Evolutionary conservation across 2,113 vertebrate genomes (phyloP), one percentile per base, ranked within the genome.

Genomic region (Saguinus imperator): DNA sequence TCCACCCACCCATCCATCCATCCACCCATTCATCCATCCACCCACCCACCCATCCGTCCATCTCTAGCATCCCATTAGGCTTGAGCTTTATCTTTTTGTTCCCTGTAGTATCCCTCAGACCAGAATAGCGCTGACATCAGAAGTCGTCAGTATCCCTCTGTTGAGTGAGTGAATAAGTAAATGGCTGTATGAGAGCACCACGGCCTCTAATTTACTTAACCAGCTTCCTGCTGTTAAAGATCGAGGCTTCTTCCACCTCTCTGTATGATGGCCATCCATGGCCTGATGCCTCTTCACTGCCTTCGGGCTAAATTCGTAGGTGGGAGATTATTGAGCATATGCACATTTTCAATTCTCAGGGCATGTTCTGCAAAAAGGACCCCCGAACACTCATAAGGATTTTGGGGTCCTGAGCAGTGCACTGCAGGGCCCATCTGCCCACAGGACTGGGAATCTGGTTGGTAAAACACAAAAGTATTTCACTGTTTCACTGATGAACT

Each of bases 401-500:
- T 58, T 64, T n/a, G 43, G 61, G 21, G 57, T 66, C 79, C 48
- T 20, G 27, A 32, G 23, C 27, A 5, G 29, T 13, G 8, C 16
- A 27, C 21, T 9, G 0, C 0, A 2, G 50, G 48, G 45, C 17
- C n/a, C 40, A 7, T 50, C 4, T 25, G 7, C 29, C 70, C 66
- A 16, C 8, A 11, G n/a, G n/a, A 43, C 84, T 13, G 45, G 14
- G 16, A 57, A 23, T 14, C 85, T 25, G 48, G 32, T 3, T 27
- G 68, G 37, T 45, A 72, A 72, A 86, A 61, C 50, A 23, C 10
- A 48, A 18, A 32, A 37, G 35, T 7, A 13, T 61, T 80, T 92
- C 20, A 8, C 45, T n/a, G 58, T 27, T 52, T 91, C 83, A 7
- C 0, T 17, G 61, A 90, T 27, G 21, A 95, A 61, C 66, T 25